Evolutionary conservation across 1,140 invertebrate species (phyloP).

Genomic region (Pseudomyrmex dendroicus): DNA sequence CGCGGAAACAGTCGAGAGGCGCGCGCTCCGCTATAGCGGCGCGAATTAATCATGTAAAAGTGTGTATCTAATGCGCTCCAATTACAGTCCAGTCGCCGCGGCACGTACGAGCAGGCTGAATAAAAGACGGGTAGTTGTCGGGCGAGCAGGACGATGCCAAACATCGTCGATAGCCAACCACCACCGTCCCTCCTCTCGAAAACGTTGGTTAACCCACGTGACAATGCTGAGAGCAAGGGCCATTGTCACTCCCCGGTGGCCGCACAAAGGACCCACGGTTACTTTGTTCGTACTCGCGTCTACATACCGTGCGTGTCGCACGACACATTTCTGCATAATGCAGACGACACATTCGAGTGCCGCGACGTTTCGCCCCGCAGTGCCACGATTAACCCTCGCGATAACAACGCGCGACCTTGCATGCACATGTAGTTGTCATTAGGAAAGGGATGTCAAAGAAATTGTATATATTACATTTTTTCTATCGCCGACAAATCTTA

Average conservation of each 20-base stretch:
- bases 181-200: constrained; percentile 30
- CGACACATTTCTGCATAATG: constrained; percentile 82
- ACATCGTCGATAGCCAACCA: constrained; percentile 61
- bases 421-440: not conserved
- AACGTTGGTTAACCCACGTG: constrained; percentile 82
- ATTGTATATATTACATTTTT: no score
- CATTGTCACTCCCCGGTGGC: constrained; percentile 66
- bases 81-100: constrained; percentile 62
- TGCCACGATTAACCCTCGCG: constrained; percentile 7
- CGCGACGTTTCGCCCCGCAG: constrained; percentile 27
- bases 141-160: constrained; percentile 68
- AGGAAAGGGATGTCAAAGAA: not conserved
- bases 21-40: constrained; percentile 9
- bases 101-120: constrained; percentile 64
- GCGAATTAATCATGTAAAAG: constrained; percentile 65
- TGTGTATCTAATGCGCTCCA: constrained; percentile 66
- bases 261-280: constrained; percentile 64
- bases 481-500: no score
- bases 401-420: not conserved
- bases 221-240: constrained; percentile 80
- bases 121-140: constrained; percentile 65
- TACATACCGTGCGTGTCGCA: constrained; percentile 69
- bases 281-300: constrained; percentile 67
- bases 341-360: constrained; percentile 74
- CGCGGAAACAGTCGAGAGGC: constrained; percentile 17